phyloP scores from a whole-genome alignment of 1,140 invertebrate species.

The Diorhabda carinulata region DNA sequence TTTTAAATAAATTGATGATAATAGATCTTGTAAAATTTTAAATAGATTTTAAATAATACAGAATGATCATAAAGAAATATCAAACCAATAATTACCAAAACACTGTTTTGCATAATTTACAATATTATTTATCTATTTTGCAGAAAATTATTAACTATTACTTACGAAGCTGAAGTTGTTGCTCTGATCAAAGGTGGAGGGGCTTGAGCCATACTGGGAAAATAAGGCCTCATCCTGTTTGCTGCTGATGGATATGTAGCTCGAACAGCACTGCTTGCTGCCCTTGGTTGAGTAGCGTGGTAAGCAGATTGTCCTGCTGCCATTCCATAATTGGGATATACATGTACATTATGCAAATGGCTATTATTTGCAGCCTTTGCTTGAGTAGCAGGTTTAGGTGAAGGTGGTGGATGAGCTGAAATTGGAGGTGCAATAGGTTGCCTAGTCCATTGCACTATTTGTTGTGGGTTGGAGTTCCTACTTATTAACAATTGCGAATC shows the following conservation, averaged over 20 bases:
- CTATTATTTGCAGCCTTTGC: constrained; percentile 49
- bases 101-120: no score
- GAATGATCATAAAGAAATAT: no score
- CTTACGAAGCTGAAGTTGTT: constrained; percentile 41
- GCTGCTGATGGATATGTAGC: constrained; percentile 49
- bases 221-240: constrained; percentile 40
- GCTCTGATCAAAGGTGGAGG: constrained; percentile 56
- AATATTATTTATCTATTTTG: no score
- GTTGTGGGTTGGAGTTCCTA: constrained; percentile 51
- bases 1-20: no score
- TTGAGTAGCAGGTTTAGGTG: constrained; percentile 52
- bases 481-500: constrained; percentile 64
- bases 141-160: background rate
- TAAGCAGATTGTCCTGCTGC: constrained; percentile 36
- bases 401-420: constrained; percentile 42
- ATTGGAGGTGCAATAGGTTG: constrained; percentile 52
- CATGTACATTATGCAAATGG: constrained; percentile 38
- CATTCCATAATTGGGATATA: constrained; percentile 34
- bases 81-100: no score
- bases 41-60: no score
- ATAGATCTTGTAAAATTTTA: no score
- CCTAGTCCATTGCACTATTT: constrained; percentile 61
- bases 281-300: constrained; percentile 34
- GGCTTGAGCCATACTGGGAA: constrained; percentile 46
- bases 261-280: constrained; percentile 34